Evolutionary conservation across 2,888 invertebrate species (phyloP).

Genomic region (Mythimna albipuncta): DNA sequence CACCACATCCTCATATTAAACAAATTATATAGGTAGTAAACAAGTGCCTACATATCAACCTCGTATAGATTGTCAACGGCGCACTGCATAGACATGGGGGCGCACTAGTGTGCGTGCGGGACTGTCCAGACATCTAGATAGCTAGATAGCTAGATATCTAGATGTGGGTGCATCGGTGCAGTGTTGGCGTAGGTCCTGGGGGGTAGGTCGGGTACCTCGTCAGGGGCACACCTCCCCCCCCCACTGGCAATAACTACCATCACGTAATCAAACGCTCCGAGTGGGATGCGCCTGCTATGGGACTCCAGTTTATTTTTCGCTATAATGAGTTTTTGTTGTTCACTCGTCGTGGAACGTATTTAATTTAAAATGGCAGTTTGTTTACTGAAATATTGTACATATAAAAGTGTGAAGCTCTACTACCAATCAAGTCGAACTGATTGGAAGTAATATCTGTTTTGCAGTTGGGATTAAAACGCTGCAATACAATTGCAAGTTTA

Average conservation of each 20-base stretch:
- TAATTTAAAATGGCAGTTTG: constrained; percentile 37
- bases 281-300: constrained; percentile 65
- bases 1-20: constrained; percentile 23
- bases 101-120: constrained; percentile 56
- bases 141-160: constrained; percentile 80
- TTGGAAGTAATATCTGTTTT: constrained; percentile 13
- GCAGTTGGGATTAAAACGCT: neutral
- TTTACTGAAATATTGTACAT: constrained; percentile 29
- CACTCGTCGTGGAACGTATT: constrained; percentile 43
- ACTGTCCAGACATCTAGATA: constrained; percentile 74
- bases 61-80: constrained; percentile 53
- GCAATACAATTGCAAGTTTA: constrained; percentile 10
- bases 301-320: constrained; percentile 70
- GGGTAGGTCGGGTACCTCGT: constrained; percentile 73
- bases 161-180: constrained; percentile 87
- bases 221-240: constrained; percentile 49
- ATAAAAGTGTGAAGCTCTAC: constrained; percentile 19
- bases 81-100: constrained; percentile 35
- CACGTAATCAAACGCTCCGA: constrained; percentile 80
- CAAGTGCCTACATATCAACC: constrained; percentile 34
- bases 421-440: constrained; percentile 15
- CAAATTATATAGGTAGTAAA: constrained; percentile 54
- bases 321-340: constrained; percentile 72
- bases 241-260: constrained; percentile 71
- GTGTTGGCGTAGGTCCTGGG: constrained; percentile 86